A percentile compares a stretch with the other conserved stretches of the same genome.
These are phyloP conservation scores for Sciurus carolinensis DNA, from an alignment of 2,797 vertebrate genomes.

Conservation along the genomic window DNA sequence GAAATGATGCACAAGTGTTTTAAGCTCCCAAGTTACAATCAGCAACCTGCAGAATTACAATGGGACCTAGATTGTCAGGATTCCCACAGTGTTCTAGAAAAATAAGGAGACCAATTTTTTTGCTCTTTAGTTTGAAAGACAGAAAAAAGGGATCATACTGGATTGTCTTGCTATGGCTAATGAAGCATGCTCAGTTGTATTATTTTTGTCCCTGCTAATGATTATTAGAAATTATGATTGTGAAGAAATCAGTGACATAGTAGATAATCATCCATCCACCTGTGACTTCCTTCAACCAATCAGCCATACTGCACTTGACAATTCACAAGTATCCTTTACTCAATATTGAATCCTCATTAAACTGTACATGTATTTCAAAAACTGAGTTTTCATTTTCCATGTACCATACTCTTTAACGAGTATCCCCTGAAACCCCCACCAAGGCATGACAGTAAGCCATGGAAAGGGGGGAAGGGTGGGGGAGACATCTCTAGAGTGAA, in stretches of 20 bases:
- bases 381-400: constrained; percentile 3
- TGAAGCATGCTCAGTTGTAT: neutral
- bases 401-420: neutral
- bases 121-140: constrained; percentile 19
- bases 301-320: neutral
- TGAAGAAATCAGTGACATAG: constrained; percentile 47
- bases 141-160: neutral
- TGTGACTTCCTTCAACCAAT: neutral
- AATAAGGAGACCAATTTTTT: neutral
- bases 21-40: neutral
- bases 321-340: constrained; percentile 23
- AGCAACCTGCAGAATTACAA: neutral
- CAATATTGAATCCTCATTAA: constrained; percentile 22
- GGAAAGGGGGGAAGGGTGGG: neutral
- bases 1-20: neutral
- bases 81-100: neutral
- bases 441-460: constrained; percentile 20
- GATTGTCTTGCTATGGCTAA: constrained; percentile 22
- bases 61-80: neutral
- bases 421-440: neutral
- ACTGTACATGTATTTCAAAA: neutral
- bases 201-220: neutral
- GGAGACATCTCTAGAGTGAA: neutral
- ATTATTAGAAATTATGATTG: constrained; percentile 41
- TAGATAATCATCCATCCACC: neutral